Evolutionary conservation across 1,140 invertebrate genomes (phyloP).

Genomic region (Achroia grisella): DNA sequence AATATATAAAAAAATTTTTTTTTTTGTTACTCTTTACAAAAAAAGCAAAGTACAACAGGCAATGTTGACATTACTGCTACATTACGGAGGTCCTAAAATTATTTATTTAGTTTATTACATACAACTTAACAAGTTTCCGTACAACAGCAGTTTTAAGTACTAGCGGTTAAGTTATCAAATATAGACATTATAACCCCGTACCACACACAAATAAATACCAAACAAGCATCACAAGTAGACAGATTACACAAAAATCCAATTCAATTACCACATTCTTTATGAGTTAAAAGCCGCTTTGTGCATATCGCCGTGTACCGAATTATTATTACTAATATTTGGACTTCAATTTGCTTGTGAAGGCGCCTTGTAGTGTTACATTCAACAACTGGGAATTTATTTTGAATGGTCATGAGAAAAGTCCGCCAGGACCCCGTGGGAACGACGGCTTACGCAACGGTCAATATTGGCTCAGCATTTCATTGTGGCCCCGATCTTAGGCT

Average conservation of each 20-base stretch:
- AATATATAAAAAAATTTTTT: too few relatives aligned
- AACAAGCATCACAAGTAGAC: constrained; percentile 44
- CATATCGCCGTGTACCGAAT: constrained; percentile 31
- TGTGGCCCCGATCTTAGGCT: constrained; percentile 31
- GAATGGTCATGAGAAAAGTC: constrained; percentile 47
- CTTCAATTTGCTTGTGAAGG: constrained; percentile 58
- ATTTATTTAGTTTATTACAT: too few relatives aligned
- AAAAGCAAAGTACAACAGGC: too few relatives aligned
- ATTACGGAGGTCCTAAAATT: too few relatives aligned
- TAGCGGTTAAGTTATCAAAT: constrained; percentile 11
- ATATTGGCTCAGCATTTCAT: constrained; percentile 52
- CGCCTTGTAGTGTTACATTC: constrained; percentile 46
- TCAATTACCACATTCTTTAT: constrained; percentile 61
- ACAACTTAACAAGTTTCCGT: too few relatives aligned
- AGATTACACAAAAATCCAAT: constrained; percentile 47
- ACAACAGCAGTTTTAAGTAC: too few relatives aligned
- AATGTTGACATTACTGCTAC: too few relatives aligned
- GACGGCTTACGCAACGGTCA: constrained; percentile 45
- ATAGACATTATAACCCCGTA: constrained; percentile 7
- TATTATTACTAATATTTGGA: constrained; percentile 56
- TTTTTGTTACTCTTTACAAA: too few relatives aligned
- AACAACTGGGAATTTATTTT: constrained; percentile 24
- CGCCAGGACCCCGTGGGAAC: constrained; percentile 60
- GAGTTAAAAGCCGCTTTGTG: constrained; percentile 60
- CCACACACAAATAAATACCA: constrained; percentile 19